Evolutionary conservation across 2,113 vertebrate species (phyloP), one percentile per base, ranked within the genome.

Genomic region (Phylloscopus trochilus): DNA sequence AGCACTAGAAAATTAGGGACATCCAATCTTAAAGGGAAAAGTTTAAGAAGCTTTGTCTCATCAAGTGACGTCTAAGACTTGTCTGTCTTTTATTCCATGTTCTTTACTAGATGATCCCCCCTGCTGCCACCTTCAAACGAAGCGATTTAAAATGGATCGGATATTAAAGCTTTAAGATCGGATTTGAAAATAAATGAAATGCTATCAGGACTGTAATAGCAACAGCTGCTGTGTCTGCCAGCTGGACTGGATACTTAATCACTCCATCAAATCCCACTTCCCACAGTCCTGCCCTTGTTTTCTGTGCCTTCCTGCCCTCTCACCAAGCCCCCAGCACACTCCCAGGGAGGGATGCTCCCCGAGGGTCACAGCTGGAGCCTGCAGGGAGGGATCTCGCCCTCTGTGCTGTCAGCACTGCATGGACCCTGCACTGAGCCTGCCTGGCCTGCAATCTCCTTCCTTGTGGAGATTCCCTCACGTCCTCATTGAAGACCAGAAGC

Each of bases 131-230:
- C 90, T 93, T 91, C 85, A 80, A 91, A 90, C 16, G 55, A 69
- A 53, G 85, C 6, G 79, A 81, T 96, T 96, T 95, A 12, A 70
- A 86, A 74, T 20, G 87, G 76, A 85, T 53, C 56, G 33, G 75
- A 83, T 94, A 93, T 88, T 90, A 96, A 94, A 96, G 87, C 94
- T 86, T 92, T 88, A 80, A 90, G 89, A 86, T 20, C 6, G 27
- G 72, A 77, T 19, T 95, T 95, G 87, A 46, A 87, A 93, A 91
- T n/a, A 95, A 97, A 92, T 95, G 20, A 90, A 95, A 95, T 80
- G 84, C 85, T 88, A 43, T n/a, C 76, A 67, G 90, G 46, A 68
- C 94, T 49, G 83, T 90, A 92, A 86, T 9, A 81, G 85, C 67
- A 83, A 83, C 90, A 94, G 88, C 93, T 94, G 91, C 53, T 93